phyloP scores from a whole-genome alignment of 2,113 vertebrate genomes.

The Tamias sibiricus region DNA sequence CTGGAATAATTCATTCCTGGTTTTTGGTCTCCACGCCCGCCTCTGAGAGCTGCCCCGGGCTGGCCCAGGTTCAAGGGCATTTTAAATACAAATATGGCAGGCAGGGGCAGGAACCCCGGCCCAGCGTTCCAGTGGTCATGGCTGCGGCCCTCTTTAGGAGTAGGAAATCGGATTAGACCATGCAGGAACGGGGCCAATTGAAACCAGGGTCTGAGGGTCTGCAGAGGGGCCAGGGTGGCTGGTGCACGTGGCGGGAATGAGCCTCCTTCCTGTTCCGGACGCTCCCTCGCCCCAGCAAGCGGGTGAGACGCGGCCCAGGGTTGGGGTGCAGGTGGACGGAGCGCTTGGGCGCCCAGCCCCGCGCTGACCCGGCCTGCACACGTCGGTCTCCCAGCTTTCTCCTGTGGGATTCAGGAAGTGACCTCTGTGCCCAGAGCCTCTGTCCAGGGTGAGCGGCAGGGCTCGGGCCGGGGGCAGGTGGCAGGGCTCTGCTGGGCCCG shows the following conservation, averaged over 20 bases:
- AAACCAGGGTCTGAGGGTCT: conserved; percentile 47
- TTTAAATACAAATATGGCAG: conserved; percentile 55
- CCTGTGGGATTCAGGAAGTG: accelerated
- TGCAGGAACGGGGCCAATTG: conserved; percentile 46
- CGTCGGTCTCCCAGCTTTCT: neutral
- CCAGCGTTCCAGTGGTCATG: neutral
- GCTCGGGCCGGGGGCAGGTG: neutral
- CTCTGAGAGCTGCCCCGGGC: neutral
- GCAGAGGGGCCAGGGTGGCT: neutral
- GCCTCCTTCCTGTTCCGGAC: neutral
- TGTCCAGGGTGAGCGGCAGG: accelerated
- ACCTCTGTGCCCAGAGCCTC: accelerated
- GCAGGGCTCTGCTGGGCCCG: neutral
- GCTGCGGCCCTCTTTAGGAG: neutral
- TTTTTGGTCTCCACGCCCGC: neutral
- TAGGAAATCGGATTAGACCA: conserved; percentile 69
- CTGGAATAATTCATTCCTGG: neutral
- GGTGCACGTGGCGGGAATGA: accelerated
- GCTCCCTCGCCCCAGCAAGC: accelerated
- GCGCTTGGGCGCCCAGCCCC: neutral
- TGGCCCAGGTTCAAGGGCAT: conserved; percentile 43
- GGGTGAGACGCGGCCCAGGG: accelerated
- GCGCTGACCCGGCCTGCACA: accelerated
- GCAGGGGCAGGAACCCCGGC: neutral
- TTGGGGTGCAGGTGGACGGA: too few species aligned